Percentiles rank a stretch among this genome's conserved stretches.
These are phyloP conservation scores for Eumacrocentrus americanus DNA, from an alignment of 2,888 invertebrate genomes.

Conservation along the genomic window DNA sequence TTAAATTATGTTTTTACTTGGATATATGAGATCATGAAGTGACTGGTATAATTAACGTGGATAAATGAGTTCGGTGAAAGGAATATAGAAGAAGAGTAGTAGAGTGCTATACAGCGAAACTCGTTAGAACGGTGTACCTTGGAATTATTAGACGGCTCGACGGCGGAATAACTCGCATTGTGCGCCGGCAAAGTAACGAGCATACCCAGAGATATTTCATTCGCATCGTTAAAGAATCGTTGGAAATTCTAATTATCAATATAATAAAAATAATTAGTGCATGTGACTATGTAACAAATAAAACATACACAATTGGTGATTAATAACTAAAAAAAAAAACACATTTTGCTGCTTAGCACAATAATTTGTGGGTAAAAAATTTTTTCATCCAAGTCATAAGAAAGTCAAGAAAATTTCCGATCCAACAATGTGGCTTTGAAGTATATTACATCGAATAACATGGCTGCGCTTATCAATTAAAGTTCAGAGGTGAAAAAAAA, in stretches of 20 bases:
- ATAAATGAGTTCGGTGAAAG: conserved; percentile 32
- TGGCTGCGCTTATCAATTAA: no score
- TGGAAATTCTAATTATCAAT: conserved; percentile 26
- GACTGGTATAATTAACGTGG: conserved; percentile 29
- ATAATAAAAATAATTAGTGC: conserved; percentile 21
- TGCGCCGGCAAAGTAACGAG: conserved; percentile 23
- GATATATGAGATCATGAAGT: conserved; percentile 11
- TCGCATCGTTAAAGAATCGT: conserved; percentile 26
- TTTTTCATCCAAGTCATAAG: no score
- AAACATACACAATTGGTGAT: no score
- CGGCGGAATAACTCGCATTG: conserved; percentile 30
- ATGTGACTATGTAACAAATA: neutral
- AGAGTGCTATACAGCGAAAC: conserved; percentile 22
- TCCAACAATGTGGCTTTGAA: no score
- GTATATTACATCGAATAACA: no score
- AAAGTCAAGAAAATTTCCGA: no score
- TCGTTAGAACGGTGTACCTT: conserved; percentile 29
- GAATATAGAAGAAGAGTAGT: conserved; percentile 24
- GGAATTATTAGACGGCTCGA: conserved; percentile 28
- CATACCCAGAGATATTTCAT: conserved; percentile 19
- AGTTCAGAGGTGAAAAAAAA: no score
- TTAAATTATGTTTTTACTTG: conserved; percentile 11
- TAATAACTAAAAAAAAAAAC: no score
- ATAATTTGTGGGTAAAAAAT: no score
- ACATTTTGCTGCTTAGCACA: no score